Conservation (phyloP, 2,888 invertebrate species). For the Polylopha cassiicola region DNA sequence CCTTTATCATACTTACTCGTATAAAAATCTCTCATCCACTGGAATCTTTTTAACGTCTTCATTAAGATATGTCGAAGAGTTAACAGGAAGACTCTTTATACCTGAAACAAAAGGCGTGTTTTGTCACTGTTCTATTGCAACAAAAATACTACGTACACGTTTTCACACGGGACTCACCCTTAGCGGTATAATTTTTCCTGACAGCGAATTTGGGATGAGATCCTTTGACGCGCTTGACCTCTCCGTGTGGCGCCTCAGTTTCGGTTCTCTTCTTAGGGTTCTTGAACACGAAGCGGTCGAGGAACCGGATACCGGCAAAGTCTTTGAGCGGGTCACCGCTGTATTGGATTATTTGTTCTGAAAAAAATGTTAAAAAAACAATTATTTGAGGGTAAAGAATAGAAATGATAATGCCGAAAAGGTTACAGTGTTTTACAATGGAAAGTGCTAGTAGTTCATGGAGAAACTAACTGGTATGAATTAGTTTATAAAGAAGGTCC, state of each 20-base stretch:
- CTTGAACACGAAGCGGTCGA: slow-evolving; percentile 96
- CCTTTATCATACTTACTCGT: slow-evolving; percentile 73
- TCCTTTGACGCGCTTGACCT: slow-evolving; percentile 71
- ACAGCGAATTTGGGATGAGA: slow-evolving; percentile 81
- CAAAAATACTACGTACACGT: neutral
- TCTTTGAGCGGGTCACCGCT: slow-evolving; percentile 96
- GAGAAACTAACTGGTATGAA: too few species aligned
- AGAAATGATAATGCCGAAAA: too few species aligned
- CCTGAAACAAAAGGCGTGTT: slow-evolving; percentile 38
- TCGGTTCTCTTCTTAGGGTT: slow-evolving; percentile 85
- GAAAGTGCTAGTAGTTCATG: too few species aligned
- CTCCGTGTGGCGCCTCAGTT: slow-evolving; percentile 43
- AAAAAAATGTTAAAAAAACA: slow-evolving; percentile 17
- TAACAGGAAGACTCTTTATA: slow-evolving; percentile 82
- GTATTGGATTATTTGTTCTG: slow-evolving; percentile 87
- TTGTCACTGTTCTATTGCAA: neutral
- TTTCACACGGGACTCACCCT: slow-evolving; percentile 71
- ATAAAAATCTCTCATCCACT: slow-evolving; percentile 92
- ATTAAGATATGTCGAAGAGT: slow-evolving; percentile 82
- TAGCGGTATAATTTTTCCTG: slow-evolving; percentile 82
- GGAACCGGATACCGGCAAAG: slow-evolving; percentile 91
- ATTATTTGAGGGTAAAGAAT: neutral
- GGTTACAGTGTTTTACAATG: too few species aligned
- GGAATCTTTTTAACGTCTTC: slow-evolving; percentile 85
- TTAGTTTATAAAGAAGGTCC: too few species aligned